These are phyloP conservation scores for Psittacula echo DNA, from an alignment of 2,797 vertebrate genomes.

Conservation along the genomic window DNA sequence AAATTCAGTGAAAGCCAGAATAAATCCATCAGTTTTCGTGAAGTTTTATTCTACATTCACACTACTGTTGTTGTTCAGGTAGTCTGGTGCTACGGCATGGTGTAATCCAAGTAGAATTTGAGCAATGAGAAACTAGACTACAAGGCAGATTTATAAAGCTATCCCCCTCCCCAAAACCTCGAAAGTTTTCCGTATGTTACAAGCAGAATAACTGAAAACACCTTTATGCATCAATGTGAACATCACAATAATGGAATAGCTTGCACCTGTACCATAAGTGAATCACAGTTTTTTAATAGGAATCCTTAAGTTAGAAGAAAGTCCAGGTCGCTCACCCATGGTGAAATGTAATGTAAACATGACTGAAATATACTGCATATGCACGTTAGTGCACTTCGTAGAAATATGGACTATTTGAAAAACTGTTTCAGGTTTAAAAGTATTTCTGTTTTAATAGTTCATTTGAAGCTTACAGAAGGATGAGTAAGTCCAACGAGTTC, in stretches of 20 bases:
- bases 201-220: background rate
- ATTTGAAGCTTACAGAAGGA: background rate
- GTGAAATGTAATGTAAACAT: background rate
- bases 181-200: background rate
- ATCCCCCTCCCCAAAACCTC: background rate
- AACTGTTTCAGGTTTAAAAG: background rate
- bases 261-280: background rate
- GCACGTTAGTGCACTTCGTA: background rate
- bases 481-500: background rate
- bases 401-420: background rate
- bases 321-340: background rate
- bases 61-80: fast-evolving
- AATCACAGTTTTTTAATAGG: background rate
- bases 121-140: background rate
- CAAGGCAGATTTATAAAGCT: background rate
- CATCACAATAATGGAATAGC: background rate
- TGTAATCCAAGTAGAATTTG: background rate
- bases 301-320: background rate
- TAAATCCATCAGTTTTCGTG: background rate
- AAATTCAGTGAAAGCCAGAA: background rate
- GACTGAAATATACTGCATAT: background rate
- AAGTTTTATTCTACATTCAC: background rate
- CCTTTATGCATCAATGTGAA: background rate
- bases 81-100: background rate
- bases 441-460: background rate